phyloP scores from a whole-genome alignment of 2,888 invertebrate genomes.

The Syrphus vitripennis region DNA sequence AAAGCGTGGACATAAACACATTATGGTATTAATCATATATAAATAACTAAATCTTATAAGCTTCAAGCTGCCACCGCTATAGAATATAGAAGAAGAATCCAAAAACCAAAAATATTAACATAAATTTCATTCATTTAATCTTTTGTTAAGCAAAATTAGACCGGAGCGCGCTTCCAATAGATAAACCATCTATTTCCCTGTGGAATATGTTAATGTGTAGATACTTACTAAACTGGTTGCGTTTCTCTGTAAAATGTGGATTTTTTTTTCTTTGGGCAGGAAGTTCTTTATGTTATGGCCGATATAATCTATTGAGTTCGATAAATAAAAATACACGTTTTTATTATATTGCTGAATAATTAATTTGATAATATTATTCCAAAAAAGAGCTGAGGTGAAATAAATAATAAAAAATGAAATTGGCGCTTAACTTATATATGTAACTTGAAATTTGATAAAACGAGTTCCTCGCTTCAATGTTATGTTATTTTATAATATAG shows the following conservation, averaged over 20 bases:
- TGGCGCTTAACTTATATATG: too few relatives aligned
- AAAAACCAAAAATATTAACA: conserved; percentile 9
- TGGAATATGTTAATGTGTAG: not conserved
- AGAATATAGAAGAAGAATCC: not conserved
- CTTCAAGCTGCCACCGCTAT: not conserved
- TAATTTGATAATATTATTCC: not conserved
- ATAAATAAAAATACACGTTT: not conserved
- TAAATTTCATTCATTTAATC: conserved; percentile 28
- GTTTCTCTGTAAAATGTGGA: not conserved
- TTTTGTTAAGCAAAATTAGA: conserved; percentile 28
- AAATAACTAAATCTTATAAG: conserved; percentile 12
- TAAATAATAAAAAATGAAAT: too few relatives aligned
- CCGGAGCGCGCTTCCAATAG: conserved; percentile 5
- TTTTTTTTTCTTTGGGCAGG: not conserved
- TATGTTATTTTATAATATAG: too few relatives aligned
- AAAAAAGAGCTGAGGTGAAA: not conserved
- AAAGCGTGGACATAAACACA: conserved; percentile 11
- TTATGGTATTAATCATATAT: conserved; percentile 12
- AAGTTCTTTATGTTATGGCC: not conserved
- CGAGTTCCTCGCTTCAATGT: too few relatives aligned
- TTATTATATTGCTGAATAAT: not conserved
- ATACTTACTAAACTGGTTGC: not conserved
- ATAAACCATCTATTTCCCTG: not conserved
- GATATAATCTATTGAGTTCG: not conserved
- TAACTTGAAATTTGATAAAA: too few relatives aligned